These are phyloP conservation scores for Meda fulgida DNA, from an alignment of 2,797 vertebrate species.

Conservation along the genomic window DNA sequence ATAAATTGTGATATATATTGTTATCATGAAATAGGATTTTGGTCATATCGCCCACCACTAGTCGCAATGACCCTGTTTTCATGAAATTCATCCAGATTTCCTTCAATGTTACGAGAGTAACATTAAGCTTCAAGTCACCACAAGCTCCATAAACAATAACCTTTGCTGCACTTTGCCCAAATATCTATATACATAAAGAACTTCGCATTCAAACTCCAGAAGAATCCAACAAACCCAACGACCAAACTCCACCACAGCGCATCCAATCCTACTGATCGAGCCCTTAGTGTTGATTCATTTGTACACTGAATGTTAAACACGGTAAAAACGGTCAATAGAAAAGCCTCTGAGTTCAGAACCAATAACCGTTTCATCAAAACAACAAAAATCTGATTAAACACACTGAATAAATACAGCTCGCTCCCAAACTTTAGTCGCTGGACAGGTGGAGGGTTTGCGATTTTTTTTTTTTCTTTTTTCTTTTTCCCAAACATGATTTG, in stretches of 20 bases:
- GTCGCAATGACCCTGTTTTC: background rate
- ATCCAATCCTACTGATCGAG: slow-evolving; percentile 41
- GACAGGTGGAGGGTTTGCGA: background rate
- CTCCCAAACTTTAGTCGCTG: background rate
- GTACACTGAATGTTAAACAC: slow-evolving; percentile 39
- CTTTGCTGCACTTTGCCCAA: slow-evolving; percentile 52
- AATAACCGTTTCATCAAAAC: slow-evolving; percentile 9
- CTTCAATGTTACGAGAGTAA: slow-evolving; percentile 14
- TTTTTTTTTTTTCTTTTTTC: background rate
- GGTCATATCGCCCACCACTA: background rate
- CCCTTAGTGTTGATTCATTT: slow-evolving; percentile 52
- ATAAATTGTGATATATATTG: background rate
- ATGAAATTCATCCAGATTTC: background rate
- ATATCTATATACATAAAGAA: slow-evolving; percentile 46
- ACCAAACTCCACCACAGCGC: slow-evolving; percentile 27
- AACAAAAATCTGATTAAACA: slow-evolving; percentile 6
- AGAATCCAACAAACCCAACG: background rate
- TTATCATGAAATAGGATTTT: background rate
- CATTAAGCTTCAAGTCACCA: slow-evolving; percentile 26
- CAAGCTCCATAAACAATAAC: slow-evolving; percentile 21
- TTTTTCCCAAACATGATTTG: background rate
- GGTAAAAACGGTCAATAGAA: slow-evolving; percentile 34
- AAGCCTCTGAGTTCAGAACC: slow-evolving; percentile 48
- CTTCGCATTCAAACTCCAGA: background rate
- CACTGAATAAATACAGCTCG: slow-evolving; percentile 20